Evolutionary conservation across 2,888 invertebrate genomes (phyloP).

Genomic region (Hypsopygia costalis): DNA sequence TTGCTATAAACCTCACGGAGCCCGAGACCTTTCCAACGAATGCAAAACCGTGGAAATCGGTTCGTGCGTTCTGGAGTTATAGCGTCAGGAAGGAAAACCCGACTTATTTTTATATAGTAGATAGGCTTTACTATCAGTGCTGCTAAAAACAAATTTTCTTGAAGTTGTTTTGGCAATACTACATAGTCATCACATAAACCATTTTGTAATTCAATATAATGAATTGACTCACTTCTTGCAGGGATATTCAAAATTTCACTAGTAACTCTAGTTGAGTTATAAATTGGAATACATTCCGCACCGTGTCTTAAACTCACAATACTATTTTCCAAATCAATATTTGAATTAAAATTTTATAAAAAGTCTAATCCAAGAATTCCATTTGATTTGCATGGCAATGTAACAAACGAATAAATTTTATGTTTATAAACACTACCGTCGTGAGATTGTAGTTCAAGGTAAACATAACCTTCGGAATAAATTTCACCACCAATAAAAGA

Average conservation of each 20-base stretch:
- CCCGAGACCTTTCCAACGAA: no score
- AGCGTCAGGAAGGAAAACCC: no score
- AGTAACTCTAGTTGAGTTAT: slow-evolving; percentile 2
- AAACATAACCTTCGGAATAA: slow-evolving; percentile 1
- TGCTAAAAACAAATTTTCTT: not conserved
- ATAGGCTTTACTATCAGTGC: slow-evolving; percentile 1
- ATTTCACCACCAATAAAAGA: slow-evolving; percentile 3
- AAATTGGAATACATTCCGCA: slow-evolving; percentile 1
- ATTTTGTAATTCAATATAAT: slow-evolving; percentile 6
- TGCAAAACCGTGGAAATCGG: no score
- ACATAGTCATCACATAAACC: not conserved
- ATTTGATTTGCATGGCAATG: slow-evolving; percentile 5
- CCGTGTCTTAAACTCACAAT: slow-evolving; percentile 6
- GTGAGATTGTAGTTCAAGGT: not conserved
- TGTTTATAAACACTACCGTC: not conserved
- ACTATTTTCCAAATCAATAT: slow-evolving; percentile 8
- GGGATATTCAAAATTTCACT: slow-evolving; percentile 6
- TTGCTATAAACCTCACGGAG: no score
- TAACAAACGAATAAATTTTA: slow-evolving; percentile 9
- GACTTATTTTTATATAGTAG: no score
- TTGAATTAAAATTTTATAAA: slow-evolving; percentile 1
- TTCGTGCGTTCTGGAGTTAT: no score
- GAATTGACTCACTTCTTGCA: slow-evolving; percentile 1
- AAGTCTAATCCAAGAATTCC: slow-evolving; percentile 12
- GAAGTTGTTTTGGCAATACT: not conserved